Evolutionary conservation across 2,113 vertebrate genomes (phyloP), one percentile per base, ranked within the genome.

Genomic region (Nerophis ophidion): DNA sequence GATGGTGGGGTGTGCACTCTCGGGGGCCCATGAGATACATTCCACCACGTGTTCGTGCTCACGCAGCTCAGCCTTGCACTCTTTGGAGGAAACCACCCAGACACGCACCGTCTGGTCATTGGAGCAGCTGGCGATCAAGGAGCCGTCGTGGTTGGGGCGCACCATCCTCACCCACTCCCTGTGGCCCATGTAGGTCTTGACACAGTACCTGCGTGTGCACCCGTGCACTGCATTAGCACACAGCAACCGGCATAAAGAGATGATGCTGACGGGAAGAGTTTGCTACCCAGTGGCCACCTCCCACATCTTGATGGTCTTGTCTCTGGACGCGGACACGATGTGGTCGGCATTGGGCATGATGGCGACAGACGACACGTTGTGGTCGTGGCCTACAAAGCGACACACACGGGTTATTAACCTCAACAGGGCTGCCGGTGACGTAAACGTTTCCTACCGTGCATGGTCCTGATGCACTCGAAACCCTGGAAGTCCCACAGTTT

Each of bases 291-390:
- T 99, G 57, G 98, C 94, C 71, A 99, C 95, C 86, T 99, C 96
- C 97, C 97, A 99, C 96, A 98, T 97, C 90, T 99, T 99, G 79
- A 99, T 98, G 87, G 94, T 98, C 92, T 98, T 99, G 90, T 99
- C 97, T 91, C 97, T 95, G 77, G 97, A 99, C 74, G 94, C 97
- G 79, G 97, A 99, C 71, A 99, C 93, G 91, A 99, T 97, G 88
- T 99, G 95, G 91, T 99, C 97, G 84, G 94, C 97, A 46, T 99
- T 99, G 85, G 97, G 96, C 97, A 99, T 98, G 87, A 99, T 97
- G 86, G 95, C 95, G 91, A 99, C 95, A 57, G 97, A 99, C 51
- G 97, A 99, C 88, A 99, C 96, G 56, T 99, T 99, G 88, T 99
- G 97, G 86, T 98, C 97, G 53, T 99, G 97, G 86, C 96, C 97